A percentile compares a stretch with the other conserved stretches of the same genome.
Evolutionary conservation across 2,797 vertebrate genomes (phyloP).

Genomic region (Cuniculus paca): DNA sequence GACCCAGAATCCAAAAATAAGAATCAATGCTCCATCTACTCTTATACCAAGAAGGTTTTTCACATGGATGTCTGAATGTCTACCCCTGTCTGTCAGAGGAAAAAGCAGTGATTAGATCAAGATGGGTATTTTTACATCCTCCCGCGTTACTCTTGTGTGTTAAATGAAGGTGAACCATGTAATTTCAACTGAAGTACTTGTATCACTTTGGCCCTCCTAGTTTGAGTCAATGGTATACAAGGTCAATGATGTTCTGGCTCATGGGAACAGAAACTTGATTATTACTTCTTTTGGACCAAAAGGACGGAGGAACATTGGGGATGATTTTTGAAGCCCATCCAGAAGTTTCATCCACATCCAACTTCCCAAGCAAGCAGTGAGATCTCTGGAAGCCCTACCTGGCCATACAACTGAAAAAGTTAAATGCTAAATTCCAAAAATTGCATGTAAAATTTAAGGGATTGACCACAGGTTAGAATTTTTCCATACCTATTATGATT

Average conservation of each 20-base stretch:
- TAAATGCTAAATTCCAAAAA: neutral
- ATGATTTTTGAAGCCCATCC: neutral
- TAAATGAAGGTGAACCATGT: neutral
- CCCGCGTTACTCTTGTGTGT: neutral
- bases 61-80: neutral
- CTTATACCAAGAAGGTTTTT: conserved; percentile 42
- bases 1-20: neutral
- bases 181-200: neutral
- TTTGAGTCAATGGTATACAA: neutral
- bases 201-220: neutral
- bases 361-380: neutral
- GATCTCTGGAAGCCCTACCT: neutral
- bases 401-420: neutral
- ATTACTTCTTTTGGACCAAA: neutral
- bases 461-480: neutral
- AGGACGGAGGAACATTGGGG: neutral
- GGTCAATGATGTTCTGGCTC: neutral
- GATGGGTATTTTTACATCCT: neutral
- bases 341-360: neutral
- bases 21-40: conserved; percentile 38
- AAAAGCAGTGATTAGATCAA: neutral
- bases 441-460: neutral
- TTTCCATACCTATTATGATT: no score
- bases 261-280: neutral
- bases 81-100: neutral